These are phyloP conservation scores for Cephus pygmeus DNA, from an alignment of 2,888 invertebrate genomes.

Conservation along the genomic window DNA sequence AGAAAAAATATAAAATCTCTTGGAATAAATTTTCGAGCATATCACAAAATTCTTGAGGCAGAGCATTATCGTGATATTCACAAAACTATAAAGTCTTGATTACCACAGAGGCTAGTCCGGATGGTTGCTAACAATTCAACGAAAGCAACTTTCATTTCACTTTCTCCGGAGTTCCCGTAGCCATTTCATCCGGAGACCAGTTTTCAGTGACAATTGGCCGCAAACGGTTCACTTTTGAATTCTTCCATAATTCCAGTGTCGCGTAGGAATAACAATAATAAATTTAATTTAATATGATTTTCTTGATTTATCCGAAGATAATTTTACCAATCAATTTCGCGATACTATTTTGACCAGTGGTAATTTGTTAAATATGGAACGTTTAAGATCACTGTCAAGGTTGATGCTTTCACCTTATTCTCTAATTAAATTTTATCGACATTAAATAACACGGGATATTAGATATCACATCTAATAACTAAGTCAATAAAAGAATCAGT, in stretches of 20 bases:
- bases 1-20: neutral
- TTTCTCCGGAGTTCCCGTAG: slow-evolving; percentile 32
- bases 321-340: neutral
- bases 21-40: neutral
- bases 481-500: no score
- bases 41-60: neutral
- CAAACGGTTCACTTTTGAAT: neutral
- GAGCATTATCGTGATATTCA: neutral
- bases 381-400: neutral
- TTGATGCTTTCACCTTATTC: no score
- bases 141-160: slow-evolving; percentile 48
- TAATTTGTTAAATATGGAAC: neutral
- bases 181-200: neutral
- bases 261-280: neutral
- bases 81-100: neutral
- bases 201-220: neutral
- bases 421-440: no score
- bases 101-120: neutral
- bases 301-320: neutral
- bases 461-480: no score
- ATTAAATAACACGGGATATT: no score
- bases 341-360: neutral
- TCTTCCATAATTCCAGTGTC: neutral
- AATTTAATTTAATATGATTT: neutral
- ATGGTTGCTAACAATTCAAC: slow-evolving; percentile 25